A percentile compares a stretch with the other conserved stretches of the same genome.
Evolutionary conservation across 1,140 invertebrate genomes (phyloP).

Genomic region (Odontomachus brunneus): DNA sequence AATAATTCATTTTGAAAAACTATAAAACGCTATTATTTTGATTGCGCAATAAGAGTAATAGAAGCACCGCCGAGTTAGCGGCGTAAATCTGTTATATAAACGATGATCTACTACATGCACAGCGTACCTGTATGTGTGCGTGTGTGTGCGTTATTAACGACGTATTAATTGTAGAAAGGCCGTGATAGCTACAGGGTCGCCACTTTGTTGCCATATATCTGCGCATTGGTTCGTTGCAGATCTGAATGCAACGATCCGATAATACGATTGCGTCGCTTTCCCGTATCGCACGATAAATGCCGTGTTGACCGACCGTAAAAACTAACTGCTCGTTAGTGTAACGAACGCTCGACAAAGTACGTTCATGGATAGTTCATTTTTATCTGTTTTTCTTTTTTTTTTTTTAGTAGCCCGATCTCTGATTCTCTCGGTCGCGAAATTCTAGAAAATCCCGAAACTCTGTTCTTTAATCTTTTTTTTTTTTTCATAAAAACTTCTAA

Average conservation of each 20-base stretch:
- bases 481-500: background rate
- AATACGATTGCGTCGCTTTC: slow-evolving; percentile 41
- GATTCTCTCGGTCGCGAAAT: slow-evolving; percentile 2
- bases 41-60: background rate
- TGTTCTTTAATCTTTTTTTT: background rate
- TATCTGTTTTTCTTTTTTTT: background rate
- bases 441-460: background rate
- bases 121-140: background rate
- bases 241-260: slow-evolving; percentile 36
- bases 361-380: too few species aligned
- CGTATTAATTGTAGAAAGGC: slow-evolving; percentile 38
- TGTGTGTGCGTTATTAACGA: background rate
- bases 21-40: background rate
- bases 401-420: background rate
- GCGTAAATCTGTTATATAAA: background rate
- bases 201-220: background rate
- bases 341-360: slow-evolving; percentile 9
- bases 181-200: background rate
- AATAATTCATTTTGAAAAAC: too few species aligned
- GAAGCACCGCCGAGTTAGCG: background rate
- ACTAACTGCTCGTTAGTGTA: slow-evolving; percentile 23
- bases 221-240: background rate
- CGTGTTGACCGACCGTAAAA: slow-evolving; percentile 15
- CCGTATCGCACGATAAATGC: slow-evolving; percentile 39
- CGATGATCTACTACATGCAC: background rate